Percentiles rank a stretch among this genome's conserved stretches.
phyloP scores from a whole-genome alignment of 2,888 invertebrate genomes.

The Empis stercorea region DNA sequence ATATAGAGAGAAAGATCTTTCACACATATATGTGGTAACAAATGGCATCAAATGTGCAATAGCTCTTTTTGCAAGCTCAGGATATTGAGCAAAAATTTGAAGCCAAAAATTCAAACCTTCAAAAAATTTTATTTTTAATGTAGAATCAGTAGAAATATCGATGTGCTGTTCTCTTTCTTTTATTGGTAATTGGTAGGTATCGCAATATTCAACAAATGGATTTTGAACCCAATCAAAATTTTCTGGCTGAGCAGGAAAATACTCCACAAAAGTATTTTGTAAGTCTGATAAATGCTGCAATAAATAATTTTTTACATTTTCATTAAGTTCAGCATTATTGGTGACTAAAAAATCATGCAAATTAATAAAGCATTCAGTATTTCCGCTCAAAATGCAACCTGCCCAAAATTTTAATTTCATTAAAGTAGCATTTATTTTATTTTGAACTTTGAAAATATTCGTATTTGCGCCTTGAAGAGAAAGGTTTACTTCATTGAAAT shows the following conservation, averaged over 20 bases:
- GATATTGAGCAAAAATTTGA: too few relatives aligned
- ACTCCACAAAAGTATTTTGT: background rate
- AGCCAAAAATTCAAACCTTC: too few relatives aligned
- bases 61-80: too few relatives aligned
- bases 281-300: background rate
- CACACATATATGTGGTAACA: too few relatives aligned
- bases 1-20: too few relatives aligned
- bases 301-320: background rate
- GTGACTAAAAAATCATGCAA: background rate
- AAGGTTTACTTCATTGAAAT: background rate
- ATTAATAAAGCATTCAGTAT: background rate
- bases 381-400: background rate
- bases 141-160: too few relatives aligned
- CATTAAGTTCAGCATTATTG: background rate
- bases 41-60: too few relatives aligned
- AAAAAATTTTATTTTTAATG: too few relatives aligned
- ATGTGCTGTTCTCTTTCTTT: too few relatives aligned
- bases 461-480: background rate
- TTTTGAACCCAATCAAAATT: background rate
- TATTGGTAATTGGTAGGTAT: too few relatives aligned
- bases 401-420: conserved; percentile 1
- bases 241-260: background rate
- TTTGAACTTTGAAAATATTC: background rate
- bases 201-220: background rate
- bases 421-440: conserved; percentile 1